phyloP scores from a whole-genome alignment of 2,797 vertebrate genomes.

The Galaxias olidus region DNA sequence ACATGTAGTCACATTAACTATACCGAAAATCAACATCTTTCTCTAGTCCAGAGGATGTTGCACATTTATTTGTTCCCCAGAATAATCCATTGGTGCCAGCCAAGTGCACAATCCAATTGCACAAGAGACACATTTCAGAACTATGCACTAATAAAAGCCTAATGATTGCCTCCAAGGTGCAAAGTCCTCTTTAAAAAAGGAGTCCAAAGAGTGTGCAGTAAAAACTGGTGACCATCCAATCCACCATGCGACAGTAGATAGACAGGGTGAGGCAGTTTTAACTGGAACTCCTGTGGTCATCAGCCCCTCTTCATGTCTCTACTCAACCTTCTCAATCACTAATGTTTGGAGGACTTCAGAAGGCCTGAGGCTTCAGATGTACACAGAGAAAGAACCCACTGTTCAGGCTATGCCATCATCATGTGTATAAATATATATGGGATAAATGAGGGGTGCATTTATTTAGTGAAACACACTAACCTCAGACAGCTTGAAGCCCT shows the following conservation, averaged over 20 bases:
- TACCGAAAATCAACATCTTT: too few relatives aligned
- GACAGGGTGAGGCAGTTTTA: neutral
- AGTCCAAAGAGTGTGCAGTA: neutral
- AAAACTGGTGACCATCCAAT: slow-evolving; percentile 9
- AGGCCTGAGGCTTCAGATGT: neutral
- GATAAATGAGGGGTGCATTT: too few relatives aligned
- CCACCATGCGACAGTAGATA: neutral
- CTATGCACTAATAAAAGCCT: too few relatives aligned
- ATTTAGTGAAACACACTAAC: slow-evolving; percentile 40
- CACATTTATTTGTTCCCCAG: too few relatives aligned
- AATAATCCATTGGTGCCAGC: too few relatives aligned
- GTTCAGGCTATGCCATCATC: too few relatives aligned
- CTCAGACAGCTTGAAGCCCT: slow-evolving; percentile 62
- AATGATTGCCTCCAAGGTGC: too few relatives aligned
- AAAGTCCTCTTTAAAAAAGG: neutral
- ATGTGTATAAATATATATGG: too few relatives aligned
- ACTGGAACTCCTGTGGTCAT: slow-evolving; percentile 1
- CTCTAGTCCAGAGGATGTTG: too few relatives aligned
- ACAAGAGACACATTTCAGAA: too few relatives aligned
- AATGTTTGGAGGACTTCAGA: neutral
- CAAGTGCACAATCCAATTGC: too few relatives aligned
- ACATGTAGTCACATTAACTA: too few relatives aligned
- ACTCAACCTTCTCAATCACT: slow-evolving; percentile 1
- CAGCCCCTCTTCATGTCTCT: neutral
- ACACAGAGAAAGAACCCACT: neutral